Evolutionary conservation across 92 coral and sea anemone genomes (phyloP).

Genomic region (Nematostella vectensis): DNA sequence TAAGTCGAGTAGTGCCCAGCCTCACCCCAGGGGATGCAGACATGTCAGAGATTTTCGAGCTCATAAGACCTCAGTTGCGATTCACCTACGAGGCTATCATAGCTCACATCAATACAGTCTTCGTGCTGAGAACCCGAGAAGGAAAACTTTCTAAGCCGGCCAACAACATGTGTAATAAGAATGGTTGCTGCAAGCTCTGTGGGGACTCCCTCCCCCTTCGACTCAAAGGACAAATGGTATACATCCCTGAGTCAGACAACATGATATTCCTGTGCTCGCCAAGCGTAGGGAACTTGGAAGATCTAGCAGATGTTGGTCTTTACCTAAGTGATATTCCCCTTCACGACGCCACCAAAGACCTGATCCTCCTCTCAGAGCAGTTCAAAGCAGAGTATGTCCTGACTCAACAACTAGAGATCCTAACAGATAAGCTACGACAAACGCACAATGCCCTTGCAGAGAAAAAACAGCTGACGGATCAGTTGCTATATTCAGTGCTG

Average conservation of each 20-base stretch:
- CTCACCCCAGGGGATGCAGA: conserved; percentile 24
- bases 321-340: conserved; percentile 87
- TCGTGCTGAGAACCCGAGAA: conserved; percentile 66
- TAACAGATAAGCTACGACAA: conserved; percentile 73
- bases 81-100: conserved; percentile 49
- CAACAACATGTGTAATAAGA: neutral
- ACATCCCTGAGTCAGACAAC: conserved; percentile 61
- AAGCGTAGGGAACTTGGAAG: conserved; percentile 76
- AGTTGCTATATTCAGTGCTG: conserved; percentile 67
- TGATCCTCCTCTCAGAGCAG: conserved; percentile 79
- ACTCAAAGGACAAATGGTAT: conserved; percentile 72
- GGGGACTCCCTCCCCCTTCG: conserved; percentile 36
- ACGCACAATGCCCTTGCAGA: conserved; percentile 80
- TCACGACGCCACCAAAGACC: conserved; percentile 74
- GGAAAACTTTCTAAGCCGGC: conserved; percentile 23
- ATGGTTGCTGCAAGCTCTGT: conserved; percentile 12
- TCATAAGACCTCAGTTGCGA: conserved; percentile 68
- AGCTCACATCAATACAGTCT: conserved; percentile 83
- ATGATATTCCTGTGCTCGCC: conserved; percentile 82
- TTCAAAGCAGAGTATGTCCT: conserved; percentile 77
- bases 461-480: conserved; percentile 80
- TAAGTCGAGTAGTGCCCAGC: conserved; percentile 51
- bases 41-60: conserved; percentile 61
- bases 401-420: conserved; percentile 70
- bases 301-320: conserved; percentile 58